Evolutionary conservation across 2,797 vertebrate genomes (phyloP), one percentile per base, ranked within the genome.

Genomic region (Linurgus olivaceus): DNA sequence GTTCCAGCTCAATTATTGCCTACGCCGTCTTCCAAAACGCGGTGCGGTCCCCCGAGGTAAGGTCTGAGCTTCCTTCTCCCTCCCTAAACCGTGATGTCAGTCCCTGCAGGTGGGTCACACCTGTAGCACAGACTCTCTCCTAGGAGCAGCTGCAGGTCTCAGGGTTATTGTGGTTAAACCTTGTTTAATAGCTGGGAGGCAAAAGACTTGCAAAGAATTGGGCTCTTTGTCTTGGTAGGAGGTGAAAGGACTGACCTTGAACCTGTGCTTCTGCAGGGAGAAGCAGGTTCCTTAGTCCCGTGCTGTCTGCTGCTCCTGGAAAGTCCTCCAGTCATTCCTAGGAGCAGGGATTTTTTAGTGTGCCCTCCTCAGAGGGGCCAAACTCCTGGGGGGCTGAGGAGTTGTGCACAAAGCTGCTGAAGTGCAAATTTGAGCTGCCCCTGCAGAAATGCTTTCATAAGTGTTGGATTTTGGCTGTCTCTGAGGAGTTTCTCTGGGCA

Each of bases 1-100:
- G 98, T 88, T 98, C 98, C 92, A 98, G 98, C 86, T 98, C 97
- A 9, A 96, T 98, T 62, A 97, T 98, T 80, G 97, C 97, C 20
- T 98, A 97, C 3, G 93, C 97, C 3, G 5, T 98, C 45, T 98
- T 98, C 86, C 98, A 98, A 68, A 97, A 97, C 4, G 88, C 84
- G 2, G 96, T 97, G 76, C 88, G 93, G 31, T 97, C 96, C 91
- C 96, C 97, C 2, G 97, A 98, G 98, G 98, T 98, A 88, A 98
- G 97, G 10, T n/a, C 31, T 55, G 47, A 44, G 4, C 52, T 76
- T 78, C 68, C 42, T 16, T 83, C 66, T 79, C 45, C n/a, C 50
- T 82, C 79, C 58, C 74, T 6, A 17, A 44, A 9, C 33, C 3
- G 7, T 25, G 67, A 31, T 63, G 61, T 17, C 0, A 8, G 42